These are phyloP conservation scores for Pampus argenteus DNA, from an alignment of 2,797 vertebrate genomes.

Conservation along the genomic window DNA sequence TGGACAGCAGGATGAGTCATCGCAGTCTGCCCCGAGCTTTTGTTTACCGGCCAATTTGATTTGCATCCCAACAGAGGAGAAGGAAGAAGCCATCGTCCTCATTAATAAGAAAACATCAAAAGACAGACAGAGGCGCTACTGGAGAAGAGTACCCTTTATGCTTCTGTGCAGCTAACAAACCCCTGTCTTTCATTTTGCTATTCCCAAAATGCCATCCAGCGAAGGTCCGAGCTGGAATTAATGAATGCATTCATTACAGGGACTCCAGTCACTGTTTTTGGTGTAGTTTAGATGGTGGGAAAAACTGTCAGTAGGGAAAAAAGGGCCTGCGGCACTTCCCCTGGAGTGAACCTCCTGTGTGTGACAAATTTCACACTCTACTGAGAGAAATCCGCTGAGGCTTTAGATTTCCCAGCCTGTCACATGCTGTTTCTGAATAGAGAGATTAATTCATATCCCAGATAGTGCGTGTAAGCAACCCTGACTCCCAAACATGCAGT, in stretches of 20 bases:
- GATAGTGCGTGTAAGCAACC: constrained; percentile 63
- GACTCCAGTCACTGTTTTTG: constrained; percentile 53
- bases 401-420: constrained; percentile 71
- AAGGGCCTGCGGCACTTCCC: constrained; percentile 58
- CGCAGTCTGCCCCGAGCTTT: constrained; percentile 23
- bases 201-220: constrained; percentile 52
- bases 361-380: constrained; percentile 80
- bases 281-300: constrained; percentile 64
- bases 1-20: constrained; percentile 34
- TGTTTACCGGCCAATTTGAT: constrained; percentile 42
- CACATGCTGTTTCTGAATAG: constrained; percentile 64
- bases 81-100: constrained; percentile 48
- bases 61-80: constrained; percentile 21
- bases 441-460: constrained; percentile 68
- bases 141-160: constrained; percentile 48
- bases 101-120: constrained; percentile 68
- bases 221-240: constrained; percentile 53
- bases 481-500: constrained; percentile 28
- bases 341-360: constrained; percentile 64
- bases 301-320: constrained; percentile 50
- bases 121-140: constrained; percentile 40
- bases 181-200: constrained; percentile 46
- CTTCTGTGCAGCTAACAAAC: constrained; percentile 46
- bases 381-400: constrained; percentile 72
- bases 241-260: constrained; percentile 57